A percentile compares a stretch with the other conserved stretches of the same genome.
phyloP scores from a whole-genome alignment of 2,888 invertebrate genomes.

The Trichacis sp. region DNA sequence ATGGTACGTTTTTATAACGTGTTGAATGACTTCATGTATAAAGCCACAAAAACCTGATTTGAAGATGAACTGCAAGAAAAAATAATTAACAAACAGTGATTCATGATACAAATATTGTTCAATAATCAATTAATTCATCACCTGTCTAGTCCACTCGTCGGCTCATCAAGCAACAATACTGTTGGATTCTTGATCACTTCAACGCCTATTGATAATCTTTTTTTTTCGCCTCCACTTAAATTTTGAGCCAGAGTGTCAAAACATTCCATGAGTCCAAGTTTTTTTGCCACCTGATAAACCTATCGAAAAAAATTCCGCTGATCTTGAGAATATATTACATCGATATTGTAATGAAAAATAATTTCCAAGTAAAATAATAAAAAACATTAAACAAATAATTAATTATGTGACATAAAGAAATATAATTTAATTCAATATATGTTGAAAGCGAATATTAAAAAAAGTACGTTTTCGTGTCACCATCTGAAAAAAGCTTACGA shows the following conservation, averaged over 20 bases:
- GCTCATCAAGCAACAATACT: constrained; percentile 75
- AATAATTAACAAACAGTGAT: too few species aligned
- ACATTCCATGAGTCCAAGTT: constrained; percentile 70
- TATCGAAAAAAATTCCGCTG: constrained; percentile 52
- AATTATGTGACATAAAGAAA: too few species aligned
- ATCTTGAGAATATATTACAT: too few species aligned
- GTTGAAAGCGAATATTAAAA: too few species aligned
- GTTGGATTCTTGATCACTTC: constrained; percentile 75
- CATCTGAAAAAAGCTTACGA: too few species aligned
- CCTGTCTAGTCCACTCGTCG: constrained; percentile 75
- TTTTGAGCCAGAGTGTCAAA: constrained; percentile 70
- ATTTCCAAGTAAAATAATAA: not conserved
- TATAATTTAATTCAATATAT: too few species aligned
- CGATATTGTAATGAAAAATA: not conserved
- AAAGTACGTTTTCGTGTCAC: too few species aligned
- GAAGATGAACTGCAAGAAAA: constrained; percentile 78
- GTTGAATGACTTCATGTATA: too few species aligned
- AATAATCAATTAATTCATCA: too few species aligned
- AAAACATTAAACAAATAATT: too few species aligned
- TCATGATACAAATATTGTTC: too few species aligned
- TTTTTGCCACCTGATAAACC: constrained; percentile 72
- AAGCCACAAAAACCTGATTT: constrained; percentile 53
- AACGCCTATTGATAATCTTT: constrained; percentile 73
- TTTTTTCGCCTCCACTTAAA: constrained; percentile 74
- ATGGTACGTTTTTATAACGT: too few species aligned